phyloP scores from a whole-genome alignment of 37 sponge, comb jelly and placozoan genomes.

The Ianthella basta region DNA sequence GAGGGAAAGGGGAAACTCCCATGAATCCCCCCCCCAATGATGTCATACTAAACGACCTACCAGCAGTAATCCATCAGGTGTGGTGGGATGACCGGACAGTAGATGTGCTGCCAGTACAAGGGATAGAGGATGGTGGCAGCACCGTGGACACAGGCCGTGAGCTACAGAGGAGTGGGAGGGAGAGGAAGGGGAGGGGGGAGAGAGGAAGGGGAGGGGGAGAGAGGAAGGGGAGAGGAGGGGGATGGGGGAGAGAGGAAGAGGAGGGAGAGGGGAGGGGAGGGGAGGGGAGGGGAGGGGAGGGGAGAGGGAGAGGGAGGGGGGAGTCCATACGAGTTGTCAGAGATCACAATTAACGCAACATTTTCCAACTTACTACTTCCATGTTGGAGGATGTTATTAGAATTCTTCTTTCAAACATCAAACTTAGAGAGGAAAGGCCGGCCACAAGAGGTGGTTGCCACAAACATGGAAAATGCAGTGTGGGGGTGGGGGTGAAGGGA shows the following conservation, averaged over 20 bases:
- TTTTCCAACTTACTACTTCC: conserved; percentile 51
- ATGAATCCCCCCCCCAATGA: not conserved
- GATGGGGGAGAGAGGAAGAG: not conserved
- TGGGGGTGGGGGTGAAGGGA: conserved; percentile 4
- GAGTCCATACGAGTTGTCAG: too few species aligned
- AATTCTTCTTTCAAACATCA: conserved; percentile 86
- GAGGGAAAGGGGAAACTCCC: not conserved
- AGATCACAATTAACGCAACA: not conserved
- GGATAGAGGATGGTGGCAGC: conserved; percentile 73
- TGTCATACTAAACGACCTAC: conserved; percentile 29
- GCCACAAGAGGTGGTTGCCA: too few species aligned
- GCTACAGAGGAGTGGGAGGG: conserved; percentile 38
- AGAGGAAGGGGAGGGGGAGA: not conserved
- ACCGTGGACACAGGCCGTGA: conserved; percentile 77
- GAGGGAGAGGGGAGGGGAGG: not conserved
- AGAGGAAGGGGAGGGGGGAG: not conserved
- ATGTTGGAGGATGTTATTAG: conserved; percentile 75
- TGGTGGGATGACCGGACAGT: conserved; percentile 80
- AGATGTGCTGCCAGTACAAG: conserved; percentile 82
- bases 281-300: not conserved
- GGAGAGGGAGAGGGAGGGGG: not conserved
- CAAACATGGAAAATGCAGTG: too few species aligned
- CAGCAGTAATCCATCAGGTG: conserved; percentile 87
- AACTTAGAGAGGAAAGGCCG: conserved; percentile 23
- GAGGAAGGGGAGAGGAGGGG: not conserved